These are phyloP conservation scores for Miichthys miiuy DNA, from an alignment of 2,797 vertebrate genomes.

Conservation along the genomic window DNA sequence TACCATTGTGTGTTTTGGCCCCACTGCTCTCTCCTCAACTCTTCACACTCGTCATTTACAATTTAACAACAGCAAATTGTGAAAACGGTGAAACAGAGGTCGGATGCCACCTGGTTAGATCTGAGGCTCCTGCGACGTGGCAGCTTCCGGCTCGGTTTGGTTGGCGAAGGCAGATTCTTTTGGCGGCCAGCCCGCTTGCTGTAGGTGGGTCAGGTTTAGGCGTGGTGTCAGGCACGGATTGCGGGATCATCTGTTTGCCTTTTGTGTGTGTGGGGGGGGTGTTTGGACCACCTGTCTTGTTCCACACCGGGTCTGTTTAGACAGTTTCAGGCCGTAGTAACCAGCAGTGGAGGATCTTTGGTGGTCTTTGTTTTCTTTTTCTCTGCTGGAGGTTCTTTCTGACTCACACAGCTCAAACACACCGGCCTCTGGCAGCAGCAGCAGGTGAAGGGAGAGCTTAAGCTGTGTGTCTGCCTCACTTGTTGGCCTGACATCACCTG, in stretches of 20 bases:
- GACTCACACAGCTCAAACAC: slow-evolving; percentile 28
- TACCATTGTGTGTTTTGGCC: slow-evolving; percentile 75
- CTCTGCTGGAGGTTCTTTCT: slow-evolving; percentile 42
- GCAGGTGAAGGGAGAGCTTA: slow-evolving; percentile 24
- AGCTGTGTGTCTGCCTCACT: not conserved
- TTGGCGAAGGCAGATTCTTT: slow-evolving; percentile 1
- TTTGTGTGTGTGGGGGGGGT: not conserved
- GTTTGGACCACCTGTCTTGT: slow-evolving; percentile 74
- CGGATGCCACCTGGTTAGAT: slow-evolving; percentile 67
- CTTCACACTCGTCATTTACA: slow-evolving; percentile 55
- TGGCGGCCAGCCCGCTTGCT: slow-evolving; percentile 13
- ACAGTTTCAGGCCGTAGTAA: slow-evolving; percentile 43
- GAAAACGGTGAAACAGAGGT: slow-evolving; percentile 27
- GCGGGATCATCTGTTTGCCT: slow-evolving; percentile 68
- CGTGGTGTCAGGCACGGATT: slow-evolving; percentile 52
- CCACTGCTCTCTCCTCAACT: slow-evolving; percentile 33
- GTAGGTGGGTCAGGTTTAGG: slow-evolving; percentile 57
- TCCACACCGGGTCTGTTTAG: slow-evolving; percentile 53
- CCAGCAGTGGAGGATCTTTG: slow-evolving; percentile 60
- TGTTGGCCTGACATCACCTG: not conserved
- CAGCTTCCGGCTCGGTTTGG: slow-evolving; percentile 28
- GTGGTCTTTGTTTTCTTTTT: slow-evolving; percentile 72
- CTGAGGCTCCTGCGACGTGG: slow-evolving; percentile 29
- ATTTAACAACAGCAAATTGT: slow-evolving; percentile 45
- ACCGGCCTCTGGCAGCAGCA: slow-evolving; percentile 21